Evolutionary conservation across 1,140 invertebrate genomes (phyloP).

Genomic region (Hesperophylax magnus): DNA sequence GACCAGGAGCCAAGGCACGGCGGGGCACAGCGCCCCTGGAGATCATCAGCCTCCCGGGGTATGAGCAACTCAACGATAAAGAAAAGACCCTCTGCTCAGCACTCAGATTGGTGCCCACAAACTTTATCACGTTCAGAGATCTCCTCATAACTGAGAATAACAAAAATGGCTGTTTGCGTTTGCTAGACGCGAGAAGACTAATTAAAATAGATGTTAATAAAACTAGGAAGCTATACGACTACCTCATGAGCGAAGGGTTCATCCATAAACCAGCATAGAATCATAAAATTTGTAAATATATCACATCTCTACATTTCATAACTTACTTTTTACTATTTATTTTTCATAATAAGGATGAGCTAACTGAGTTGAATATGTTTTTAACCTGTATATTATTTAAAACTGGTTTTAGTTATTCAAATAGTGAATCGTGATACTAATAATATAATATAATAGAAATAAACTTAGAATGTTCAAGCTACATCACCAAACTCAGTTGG

Average conservation of each 20-base stretch:
- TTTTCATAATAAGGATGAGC: no score
- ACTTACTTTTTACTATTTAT: no score
- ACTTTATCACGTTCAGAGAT: constrained; percentile 84
- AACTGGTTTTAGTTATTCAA: no score
- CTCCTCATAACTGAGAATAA: constrained; percentile 82
- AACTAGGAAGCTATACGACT: constrained; percentile 91
- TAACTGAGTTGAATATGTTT: no score
- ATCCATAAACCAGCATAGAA: constrained; percentile 69
- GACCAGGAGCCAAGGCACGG: constrained; percentile 58
- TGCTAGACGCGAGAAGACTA: constrained; percentile 85
- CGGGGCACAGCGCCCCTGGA: constrained; percentile 77
- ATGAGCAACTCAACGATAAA: constrained; percentile 78
- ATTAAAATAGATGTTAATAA: constrained; percentile 96
- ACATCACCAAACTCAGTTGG: no score
- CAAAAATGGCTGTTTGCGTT: constrained; percentile 78
- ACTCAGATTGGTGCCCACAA: constrained; percentile 80
- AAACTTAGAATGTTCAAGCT: no score
- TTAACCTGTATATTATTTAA: no score
- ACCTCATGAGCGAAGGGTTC: constrained; percentile 80
- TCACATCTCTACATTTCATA: no score
- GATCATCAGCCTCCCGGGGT: constrained; percentile 84
- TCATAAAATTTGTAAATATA: no score
- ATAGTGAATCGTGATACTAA: no score
- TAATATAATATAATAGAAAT: no score
- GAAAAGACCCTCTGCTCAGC: constrained; percentile 85